Conservation (phyloP, 2,888 invertebrate species). For the Volucella zonaria region DNA sequence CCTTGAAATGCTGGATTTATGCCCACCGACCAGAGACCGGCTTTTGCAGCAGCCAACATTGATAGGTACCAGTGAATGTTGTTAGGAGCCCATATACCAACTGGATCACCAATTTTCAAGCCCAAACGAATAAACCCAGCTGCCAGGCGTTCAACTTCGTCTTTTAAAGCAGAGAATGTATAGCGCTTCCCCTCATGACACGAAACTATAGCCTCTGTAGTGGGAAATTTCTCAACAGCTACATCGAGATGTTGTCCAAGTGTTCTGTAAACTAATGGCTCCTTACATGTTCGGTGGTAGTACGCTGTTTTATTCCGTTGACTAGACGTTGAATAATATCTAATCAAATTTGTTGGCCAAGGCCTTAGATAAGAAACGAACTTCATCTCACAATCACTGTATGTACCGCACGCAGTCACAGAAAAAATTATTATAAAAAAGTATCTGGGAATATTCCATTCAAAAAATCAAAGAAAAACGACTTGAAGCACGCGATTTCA, state of each 20-base stretch:
- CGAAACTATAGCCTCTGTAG: constrained; percentile 85
- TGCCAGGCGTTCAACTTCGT: constrained; percentile 86
- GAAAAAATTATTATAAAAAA: too few relatives aligned
- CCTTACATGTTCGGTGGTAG: constrained; percentile 83
- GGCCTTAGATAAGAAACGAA: too few relatives aligned
- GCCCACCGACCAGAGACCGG: constrained; percentile 89
- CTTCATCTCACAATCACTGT: too few relatives aligned
- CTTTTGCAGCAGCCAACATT: constrained; percentile 88
- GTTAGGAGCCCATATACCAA: constrained; percentile 93
- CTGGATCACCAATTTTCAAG: constrained; percentile 87
- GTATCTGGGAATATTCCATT: too few relatives aligned
- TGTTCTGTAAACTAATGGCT: constrained; percentile 84
- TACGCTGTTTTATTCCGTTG: constrained; percentile 82
- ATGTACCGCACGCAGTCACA: too few relatives aligned
- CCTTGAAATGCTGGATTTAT: constrained; percentile 90
- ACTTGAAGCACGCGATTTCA: too few relatives aligned
- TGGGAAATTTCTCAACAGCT: constrained; percentile 84
- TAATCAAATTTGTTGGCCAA: not conserved
- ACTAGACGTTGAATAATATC: constrained; percentile 9
- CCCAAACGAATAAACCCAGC: constrained; percentile 89
- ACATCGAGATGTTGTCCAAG: constrained; percentile 85
- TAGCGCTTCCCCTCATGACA: constrained; percentile 83
- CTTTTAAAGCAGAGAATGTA: constrained; percentile 84
- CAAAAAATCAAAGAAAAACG: too few relatives aligned
- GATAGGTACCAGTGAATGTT: constrained; percentile 89